Evolutionary conservation across 2,797 vertebrate genomes (phyloP).

Genomic region (Knipowitschia caucasica): DNA sequence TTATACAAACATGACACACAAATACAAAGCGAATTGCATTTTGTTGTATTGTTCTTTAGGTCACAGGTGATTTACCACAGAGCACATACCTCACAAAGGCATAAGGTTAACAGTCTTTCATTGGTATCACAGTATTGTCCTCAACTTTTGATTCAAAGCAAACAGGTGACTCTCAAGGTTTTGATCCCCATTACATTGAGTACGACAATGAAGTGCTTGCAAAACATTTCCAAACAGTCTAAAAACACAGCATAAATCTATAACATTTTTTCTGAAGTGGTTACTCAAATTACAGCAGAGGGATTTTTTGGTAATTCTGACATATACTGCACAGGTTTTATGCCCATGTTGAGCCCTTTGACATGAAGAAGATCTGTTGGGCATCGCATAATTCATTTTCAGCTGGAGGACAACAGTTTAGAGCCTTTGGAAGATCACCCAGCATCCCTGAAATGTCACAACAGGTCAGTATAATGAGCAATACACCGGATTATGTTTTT

Average conservation of each 20-base stretch:
- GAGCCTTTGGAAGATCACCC: slow-evolving; percentile 45
- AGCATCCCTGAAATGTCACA: slow-evolving; percentile 26
- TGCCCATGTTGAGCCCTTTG: slow-evolving; percentile 1
- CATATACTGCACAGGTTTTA: slow-evolving; percentile 15
- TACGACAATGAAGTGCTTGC: slow-evolving; percentile 31
- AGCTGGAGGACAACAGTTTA: slow-evolving; percentile 20
- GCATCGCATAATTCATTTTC: slow-evolving; percentile 26
- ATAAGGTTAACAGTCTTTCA: slow-evolving; percentile 75
- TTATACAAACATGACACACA: slow-evolving; percentile 17
- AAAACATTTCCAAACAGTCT: slow-evolving; percentile 40
- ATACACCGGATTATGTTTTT: not conserved
- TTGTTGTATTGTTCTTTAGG: slow-evolving; percentile 30
- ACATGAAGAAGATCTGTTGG: slow-evolving; percentile 19
- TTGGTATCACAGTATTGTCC: slow-evolving; percentile 64
- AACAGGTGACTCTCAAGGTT: slow-evolving; percentile 32
- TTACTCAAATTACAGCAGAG: slow-evolving; percentile 8
- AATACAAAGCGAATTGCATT: slow-evolving; percentile 15
- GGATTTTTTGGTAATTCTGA: slow-evolving; percentile 15
- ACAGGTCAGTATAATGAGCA: slow-evolving; percentile 17
- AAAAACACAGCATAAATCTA: slow-evolving; percentile 29
- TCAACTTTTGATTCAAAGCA: slow-evolving; percentile 43
- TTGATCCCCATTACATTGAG: slow-evolving; percentile 18
- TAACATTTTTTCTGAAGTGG: slow-evolving; percentile 20
- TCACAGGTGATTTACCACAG: slow-evolving; percentile 44
- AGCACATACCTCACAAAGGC: slow-evolving; percentile 67